Evolutionary conservation across 1,140 invertebrate genomes (phyloP), one percentile per base, ranked within the genome.

Genomic region (Rhagoletis pomonella): DNA sequence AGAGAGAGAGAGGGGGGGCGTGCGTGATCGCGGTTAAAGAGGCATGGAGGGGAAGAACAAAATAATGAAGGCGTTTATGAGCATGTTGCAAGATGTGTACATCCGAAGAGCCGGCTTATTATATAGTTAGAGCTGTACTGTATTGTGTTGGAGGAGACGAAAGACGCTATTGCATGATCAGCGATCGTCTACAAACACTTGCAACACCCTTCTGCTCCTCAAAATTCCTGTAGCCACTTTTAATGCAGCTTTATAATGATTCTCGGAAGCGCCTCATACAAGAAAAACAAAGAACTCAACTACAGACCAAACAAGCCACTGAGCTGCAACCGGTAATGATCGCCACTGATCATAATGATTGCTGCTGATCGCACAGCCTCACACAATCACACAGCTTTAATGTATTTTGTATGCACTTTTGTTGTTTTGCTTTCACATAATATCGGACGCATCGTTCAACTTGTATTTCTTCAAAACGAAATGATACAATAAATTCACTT

Each of bases 401-500:
- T 67, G 64, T 29, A 29, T 81, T n/a, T 81, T 19, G 6, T 81
- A 19, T 55, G 4, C 3, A 19, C 47, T 50, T 77, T 77, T 19
- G 39, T 50, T 55, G 73, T 42, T 29, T 81, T 55, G 44, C n/a
- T 17, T 81, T 81, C 5, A 55, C 14, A 19, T 55, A 17, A 19
- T 50, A 19, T n/a, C n/a, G n/a, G n/a, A n/a, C n/a, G n/a, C n/a
- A n/a, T n/a, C n/a, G n/a, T n/a, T n/a, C n/a, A n/a, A n/a, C n/a
- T n/a, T n/a, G n/a, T n/a, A 50, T 19, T 55, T 55, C 47, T 81
- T 55, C 50, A 81, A 81, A 81, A 47, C 47, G 5, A 81, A 81
- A 81, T 81, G 47, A 2, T 55, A 81, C 73, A 81, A 81, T 81
- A 81, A 81, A 81, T 81, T 81, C 73, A 81, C 73, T 81, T n/a